Conservation (phyloP, 1,140 invertebrate genomes). For the Aradophagus sp. region DNA sequence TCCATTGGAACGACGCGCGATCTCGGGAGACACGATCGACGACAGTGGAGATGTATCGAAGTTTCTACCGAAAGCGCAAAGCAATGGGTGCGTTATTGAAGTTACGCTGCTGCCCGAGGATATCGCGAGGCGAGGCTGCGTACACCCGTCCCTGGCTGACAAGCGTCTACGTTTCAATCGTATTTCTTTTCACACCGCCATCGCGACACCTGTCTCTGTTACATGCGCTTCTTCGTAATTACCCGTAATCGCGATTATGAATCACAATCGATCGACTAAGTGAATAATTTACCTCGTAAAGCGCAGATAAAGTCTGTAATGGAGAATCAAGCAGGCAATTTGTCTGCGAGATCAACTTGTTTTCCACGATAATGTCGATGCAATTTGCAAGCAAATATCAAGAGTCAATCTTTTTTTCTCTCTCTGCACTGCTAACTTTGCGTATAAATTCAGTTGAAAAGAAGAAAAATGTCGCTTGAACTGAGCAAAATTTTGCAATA, state of each 20-base stretch:
- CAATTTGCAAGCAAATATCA: too few species aligned
- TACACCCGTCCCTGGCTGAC: conserved; percentile 63
- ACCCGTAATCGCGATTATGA: conserved; percentile 37
- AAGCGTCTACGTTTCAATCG: conserved; percentile 67
- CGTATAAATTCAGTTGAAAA: too few species aligned
- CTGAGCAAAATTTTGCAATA: too few species aligned
- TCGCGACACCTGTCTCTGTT: conserved; percentile 51
- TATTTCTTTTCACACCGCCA: conserved; percentile 61
- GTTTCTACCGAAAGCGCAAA: conserved; percentile 49
- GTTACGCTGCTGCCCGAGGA: conserved; percentile 69
- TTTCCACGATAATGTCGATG: too few species aligned
- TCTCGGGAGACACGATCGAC: conserved; percentile 30
- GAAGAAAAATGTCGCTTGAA: too few species aligned
- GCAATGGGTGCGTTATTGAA: conserved; percentile 66
- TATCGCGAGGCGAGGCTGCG: conserved; percentile 66
- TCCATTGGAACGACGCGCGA: conserved; percentile 13
- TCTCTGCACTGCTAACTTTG: too few species aligned
- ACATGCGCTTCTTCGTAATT: conserved; percentile 56
- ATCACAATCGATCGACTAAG: conserved; percentile 44
- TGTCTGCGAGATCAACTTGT: not conserved
- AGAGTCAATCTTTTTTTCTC: too few species aligned
- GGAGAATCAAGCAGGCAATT: conserved; percentile 4
- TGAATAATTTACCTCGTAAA: conserved; percentile 38
- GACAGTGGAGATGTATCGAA: conserved; percentile 45
- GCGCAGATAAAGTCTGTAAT: conserved; percentile 33